Conservation (phyloP, 2,113 vertebrate genomes). For the Channa maculata region DNA sequence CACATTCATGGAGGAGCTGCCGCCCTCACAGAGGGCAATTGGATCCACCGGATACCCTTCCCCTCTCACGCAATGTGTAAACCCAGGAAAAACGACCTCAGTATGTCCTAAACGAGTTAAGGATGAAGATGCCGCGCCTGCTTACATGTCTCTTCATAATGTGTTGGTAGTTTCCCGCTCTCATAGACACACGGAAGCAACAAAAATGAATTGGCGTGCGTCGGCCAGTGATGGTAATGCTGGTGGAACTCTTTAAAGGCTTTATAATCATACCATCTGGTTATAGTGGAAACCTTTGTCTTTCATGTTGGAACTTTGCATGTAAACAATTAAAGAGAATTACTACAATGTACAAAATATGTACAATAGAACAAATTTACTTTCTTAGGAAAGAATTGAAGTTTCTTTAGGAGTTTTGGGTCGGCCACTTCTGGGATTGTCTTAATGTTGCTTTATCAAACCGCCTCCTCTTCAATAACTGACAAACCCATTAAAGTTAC, state of each 20-base stretch:
- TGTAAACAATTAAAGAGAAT: conserved; percentile 2
- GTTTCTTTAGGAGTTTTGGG: no score
- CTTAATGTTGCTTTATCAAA: no score
- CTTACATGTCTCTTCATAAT: conserved; percentile 76
- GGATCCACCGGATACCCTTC: conserved; percentile 80
- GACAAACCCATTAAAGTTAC: no score
- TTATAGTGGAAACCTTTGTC: conserved; percentile 34
- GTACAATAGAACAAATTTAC: no score
- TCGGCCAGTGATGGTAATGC: conserved; percentile 22
- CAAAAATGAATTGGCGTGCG: neutral
- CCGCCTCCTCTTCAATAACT: no score
- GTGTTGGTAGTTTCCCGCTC: conserved; percentile 36
- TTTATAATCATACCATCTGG: conserved; percentile 44
- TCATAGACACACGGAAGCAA: conserved; percentile 37
- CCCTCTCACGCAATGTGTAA: conserved; percentile 83
- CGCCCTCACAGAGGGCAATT: conserved; percentile 78
- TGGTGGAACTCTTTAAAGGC: conserved; percentile 16
- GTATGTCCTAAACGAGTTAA: conserved; percentile 79
- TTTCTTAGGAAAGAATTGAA: no score
- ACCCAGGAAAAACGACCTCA: conserved; percentile 78
- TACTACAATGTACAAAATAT: no score
- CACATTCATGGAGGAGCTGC: conserved; percentile 81
- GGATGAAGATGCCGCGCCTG: conserved; percentile 63
- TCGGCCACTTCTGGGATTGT: no score
- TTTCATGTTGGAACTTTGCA: conserved; percentile 14